These are phyloP conservation scores for Tetanocera ferruginea DNA, from an alignment of 2,888 invertebrate genomes.

Conservation along the genomic window DNA sequence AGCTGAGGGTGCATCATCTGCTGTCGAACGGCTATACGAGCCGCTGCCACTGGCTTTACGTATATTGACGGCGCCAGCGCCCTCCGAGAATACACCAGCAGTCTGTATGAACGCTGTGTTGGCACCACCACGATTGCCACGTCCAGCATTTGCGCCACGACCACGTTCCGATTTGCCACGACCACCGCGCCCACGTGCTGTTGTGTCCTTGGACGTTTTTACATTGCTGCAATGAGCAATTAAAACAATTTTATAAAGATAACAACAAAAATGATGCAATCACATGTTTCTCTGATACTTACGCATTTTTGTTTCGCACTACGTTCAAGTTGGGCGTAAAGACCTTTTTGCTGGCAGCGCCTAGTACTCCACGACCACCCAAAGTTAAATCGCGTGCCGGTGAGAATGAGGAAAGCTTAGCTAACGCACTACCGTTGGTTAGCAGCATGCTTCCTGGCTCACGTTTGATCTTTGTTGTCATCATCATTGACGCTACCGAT, in stretches of 20 bases:
- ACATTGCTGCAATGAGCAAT: constrained; percentile 59
- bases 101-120: constrained; percentile 64
- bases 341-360: constrained; percentile 72
- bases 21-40: constrained; percentile 50
- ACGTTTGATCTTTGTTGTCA: constrained; percentile 42
- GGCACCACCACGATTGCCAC: constrained; percentile 54
- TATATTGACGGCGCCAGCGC: constrained; percentile 62
- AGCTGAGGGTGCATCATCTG: constrained; percentile 57
- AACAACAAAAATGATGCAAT: not conserved
- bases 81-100: constrained; percentile 68
- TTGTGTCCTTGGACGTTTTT: constrained; percentile 67
- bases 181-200: constrained; percentile 56
- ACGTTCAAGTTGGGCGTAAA: constrained; percentile 76
- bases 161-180: constrained; percentile 55
- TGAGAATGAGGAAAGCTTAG: constrained; percentile 70
- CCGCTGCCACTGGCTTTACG: constrained; percentile 54
- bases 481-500: constrained; percentile 8
- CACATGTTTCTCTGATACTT: constrained; percentile 50
- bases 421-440: constrained; percentile 40
- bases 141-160: constrained; percentile 51
- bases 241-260: not conserved
- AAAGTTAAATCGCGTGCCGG: constrained; percentile 74
- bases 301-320: constrained; percentile 73
- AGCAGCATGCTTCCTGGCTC: constrained; percentile 33
- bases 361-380: constrained; percentile 68